Evolutionary conservation across 2,888 invertebrate genomes (phyloP).

Genomic region (Gerosis bhagava): DNA sequence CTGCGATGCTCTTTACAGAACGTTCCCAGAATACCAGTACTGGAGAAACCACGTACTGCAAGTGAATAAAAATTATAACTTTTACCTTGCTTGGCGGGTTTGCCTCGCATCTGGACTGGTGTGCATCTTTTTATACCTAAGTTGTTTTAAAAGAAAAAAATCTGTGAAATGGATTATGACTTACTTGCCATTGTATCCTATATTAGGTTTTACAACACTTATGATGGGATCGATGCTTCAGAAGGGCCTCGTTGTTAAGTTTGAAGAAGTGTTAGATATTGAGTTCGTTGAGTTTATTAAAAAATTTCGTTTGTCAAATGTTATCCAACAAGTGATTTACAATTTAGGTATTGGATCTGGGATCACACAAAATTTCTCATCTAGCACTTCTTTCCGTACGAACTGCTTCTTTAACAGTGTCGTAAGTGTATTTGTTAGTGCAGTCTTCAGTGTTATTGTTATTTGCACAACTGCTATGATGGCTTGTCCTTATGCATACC

Average conservation of each 20-base stretch:
- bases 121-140: slow-evolving; percentile 44
- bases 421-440: slow-evolving; percentile 44
- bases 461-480: slow-evolving; percentile 52
- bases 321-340: slow-evolving; percentile 46
- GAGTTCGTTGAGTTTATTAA: slow-evolving; percentile 46
- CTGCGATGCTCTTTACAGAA: slow-evolving; percentile 47
- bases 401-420: slow-evolving; percentile 62
- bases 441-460: slow-evolving; percentile 42
- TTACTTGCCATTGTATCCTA: slow-evolving; percentile 46
- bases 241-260: slow-evolving; percentile 58
- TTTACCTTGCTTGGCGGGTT: slow-evolving; percentile 57
- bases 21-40: slow-evolving; percentile 67
- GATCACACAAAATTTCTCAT: slow-evolving; percentile 49
- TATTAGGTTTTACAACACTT: slow-evolving; percentile 44
- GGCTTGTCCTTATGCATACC: slow-evolving; percentile 58
- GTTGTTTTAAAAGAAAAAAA: slow-evolving; percentile 49
- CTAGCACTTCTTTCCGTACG: slow-evolving; percentile 53
- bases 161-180: slow-evolving; percentile 48
- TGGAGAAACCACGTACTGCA: slow-evolving; percentile 49
- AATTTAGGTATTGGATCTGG: slow-evolving; percentile 58
- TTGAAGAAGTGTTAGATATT: slow-evolving; percentile 51
- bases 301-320: slow-evolving; percentile 38
- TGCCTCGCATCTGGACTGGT: slow-evolving; percentile 54
- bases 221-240: slow-evolving; percentile 64
- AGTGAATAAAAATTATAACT: slow-evolving; percentile 8